Evolutionary conservation across 2,113 vertebrate species (phyloP), one percentile per base, ranked within the genome.

Genomic region (Sebastes schlegelii): DNA sequence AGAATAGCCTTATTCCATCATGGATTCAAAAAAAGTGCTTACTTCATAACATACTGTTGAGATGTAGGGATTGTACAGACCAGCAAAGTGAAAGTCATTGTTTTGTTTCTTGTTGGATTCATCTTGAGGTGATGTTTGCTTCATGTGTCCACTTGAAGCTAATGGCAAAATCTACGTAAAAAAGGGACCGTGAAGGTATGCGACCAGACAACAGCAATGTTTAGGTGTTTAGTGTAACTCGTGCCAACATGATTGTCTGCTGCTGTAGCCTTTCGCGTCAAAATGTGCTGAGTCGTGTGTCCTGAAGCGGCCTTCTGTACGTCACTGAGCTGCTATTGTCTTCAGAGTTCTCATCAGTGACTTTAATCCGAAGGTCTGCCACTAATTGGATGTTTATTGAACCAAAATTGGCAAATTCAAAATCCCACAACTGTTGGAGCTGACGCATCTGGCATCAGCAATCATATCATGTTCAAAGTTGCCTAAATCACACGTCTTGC

Each of bases 401-500:
- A 67, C 61, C 46, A 58, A 64, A 86, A 77, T 65, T 60, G 74
- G 71, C 73, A 61, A 66, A 74, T 40, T 79, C 54, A 51, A 80
- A 87, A 67, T 72, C 34, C 66, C 76, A 76, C 11, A 9, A 0
- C 67, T 77, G 71, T 60, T 69, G 70, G 40, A 73, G 69, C 77
- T n/a, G 83, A 77, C 34, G 51, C 55, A 43, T 13, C 88, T 85
- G 73, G 48, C 82, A 79, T 89, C 85, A 74, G 82, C 80, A 83
- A 73, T 83, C 82, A 58, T 46, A 74, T 88, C 86, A 42, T 91
- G 86, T 88, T 82, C 68, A 58, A 80, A 93, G 86, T 83, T 83
- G 79, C 83, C 81, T 72, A 90, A 93, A 93, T 93, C 81, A 82
- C 79, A 92, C n/a, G 74, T 86, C 79, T 91, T 63, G 49, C 73